A percentile compares a stretch with the other conserved stretches of the same genome.
These are phyloP conservation scores for Hippocampus barbouri DNA, from an alignment of 2,113 vertebrate genomes.

Conservation along the genomic window DNA sequence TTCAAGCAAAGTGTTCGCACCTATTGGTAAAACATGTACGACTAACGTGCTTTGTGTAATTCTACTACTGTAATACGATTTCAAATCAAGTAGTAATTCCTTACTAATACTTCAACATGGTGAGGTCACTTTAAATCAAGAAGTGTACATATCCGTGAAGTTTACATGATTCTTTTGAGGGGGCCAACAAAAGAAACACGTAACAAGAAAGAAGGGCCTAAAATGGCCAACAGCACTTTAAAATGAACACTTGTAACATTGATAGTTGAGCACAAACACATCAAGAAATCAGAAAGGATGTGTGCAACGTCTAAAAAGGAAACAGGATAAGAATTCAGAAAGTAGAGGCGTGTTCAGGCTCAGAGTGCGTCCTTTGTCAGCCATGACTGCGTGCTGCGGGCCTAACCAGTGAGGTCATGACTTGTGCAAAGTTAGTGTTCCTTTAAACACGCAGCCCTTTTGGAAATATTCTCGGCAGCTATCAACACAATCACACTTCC, in stretches of 20 bases:
- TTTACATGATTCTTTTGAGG: constrained; percentile 21
- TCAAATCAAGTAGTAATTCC: constrained; percentile 11
- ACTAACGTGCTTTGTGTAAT: neutral
- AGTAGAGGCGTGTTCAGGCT: constrained; percentile 32
- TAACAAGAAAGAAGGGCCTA: constrained; percentile 6
- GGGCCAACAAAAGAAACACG: constrained; percentile 8
- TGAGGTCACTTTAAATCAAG: constrained; percentile 48
- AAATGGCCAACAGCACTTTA: constrained; percentile 15
- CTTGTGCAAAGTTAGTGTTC: constrained; percentile 54
- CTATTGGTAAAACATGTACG: neutral
- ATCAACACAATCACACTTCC: constrained; percentile 44
- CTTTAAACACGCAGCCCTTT: constrained; percentile 49
- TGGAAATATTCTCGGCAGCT: constrained; percentile 50
- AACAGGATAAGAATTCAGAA: constrained; percentile 29
- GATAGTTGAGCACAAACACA: constrained; percentile 36
- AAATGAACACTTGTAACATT: constrained; percentile 25
- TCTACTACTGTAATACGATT: neutral
- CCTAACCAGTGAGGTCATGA: constrained; percentile 68
- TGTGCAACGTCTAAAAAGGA: constrained; percentile 17
- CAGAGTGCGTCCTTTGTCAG: constrained; percentile 60
- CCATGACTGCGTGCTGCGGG: constrained; percentile 47
- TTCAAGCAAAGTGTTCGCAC: neutral
- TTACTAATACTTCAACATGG: constrained; percentile 5
- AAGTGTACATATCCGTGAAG: constrained; percentile 32
- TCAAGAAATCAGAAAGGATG: constrained; percentile 11